phyloP scores from a whole-genome alignment of 2,113 vertebrate species.

The Tichodroma muraria region DNA sequence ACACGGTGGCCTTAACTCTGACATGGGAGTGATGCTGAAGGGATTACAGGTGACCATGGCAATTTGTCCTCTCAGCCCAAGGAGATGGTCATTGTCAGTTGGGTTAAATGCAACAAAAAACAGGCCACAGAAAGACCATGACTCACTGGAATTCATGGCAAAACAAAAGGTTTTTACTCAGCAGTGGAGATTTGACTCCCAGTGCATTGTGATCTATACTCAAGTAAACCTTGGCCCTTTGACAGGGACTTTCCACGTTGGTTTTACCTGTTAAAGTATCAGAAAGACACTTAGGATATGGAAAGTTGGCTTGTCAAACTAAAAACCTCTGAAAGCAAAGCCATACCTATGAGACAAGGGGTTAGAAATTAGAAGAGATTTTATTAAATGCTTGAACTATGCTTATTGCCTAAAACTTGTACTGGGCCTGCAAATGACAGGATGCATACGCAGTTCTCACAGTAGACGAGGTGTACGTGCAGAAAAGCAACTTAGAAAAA shows the following conservation, averaged over 20 bases:
- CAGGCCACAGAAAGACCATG: neutral
- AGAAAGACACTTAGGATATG: constrained; percentile 16
- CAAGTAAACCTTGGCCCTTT: neutral
- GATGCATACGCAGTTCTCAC: too few species aligned
- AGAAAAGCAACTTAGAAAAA: too few species aligned
- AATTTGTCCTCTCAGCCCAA: neutral
- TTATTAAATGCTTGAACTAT: too few species aligned
- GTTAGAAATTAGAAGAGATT: too few species aligned
- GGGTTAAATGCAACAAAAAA: neutral
- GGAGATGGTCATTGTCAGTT: neutral
- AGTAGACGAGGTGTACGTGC: too few species aligned
- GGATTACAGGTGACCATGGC: neutral
- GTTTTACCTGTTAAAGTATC: neutral
- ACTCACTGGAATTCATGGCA: neutral
- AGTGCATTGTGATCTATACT: neutral
- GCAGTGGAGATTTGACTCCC: neutral
- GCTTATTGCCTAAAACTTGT: too few species aligned
- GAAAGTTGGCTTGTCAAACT: neutral
- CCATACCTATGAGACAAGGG: too few species aligned
- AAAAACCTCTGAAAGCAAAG: neutral
- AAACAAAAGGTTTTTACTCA: neutral
- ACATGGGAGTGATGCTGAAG: neutral
- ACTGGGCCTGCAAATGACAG: too few species aligned
- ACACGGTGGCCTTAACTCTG: neutral
- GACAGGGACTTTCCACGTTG: constrained; percentile 16